Evolutionary conservation across 2,888 invertebrate genomes (phyloP).

Genomic region (Cosmia trapezina): DNA sequence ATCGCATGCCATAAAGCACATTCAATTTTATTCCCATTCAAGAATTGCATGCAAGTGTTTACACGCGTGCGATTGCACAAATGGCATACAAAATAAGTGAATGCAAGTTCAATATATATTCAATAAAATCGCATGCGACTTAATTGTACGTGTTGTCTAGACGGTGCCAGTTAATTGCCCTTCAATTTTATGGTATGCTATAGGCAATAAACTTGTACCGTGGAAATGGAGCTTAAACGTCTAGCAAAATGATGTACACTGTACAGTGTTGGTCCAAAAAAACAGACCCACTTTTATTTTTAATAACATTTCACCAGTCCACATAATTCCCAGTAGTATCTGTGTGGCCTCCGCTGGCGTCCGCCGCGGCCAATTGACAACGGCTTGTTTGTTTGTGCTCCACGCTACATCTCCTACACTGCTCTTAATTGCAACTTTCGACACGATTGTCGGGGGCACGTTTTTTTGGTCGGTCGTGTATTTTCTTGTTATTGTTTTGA

Average conservation of each 20-base stretch:
- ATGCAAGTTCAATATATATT: too few species aligned
- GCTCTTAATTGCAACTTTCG: conserved; percentile 82
- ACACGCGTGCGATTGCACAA: too few species aligned
- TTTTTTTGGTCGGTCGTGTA: conserved; percentile 36
- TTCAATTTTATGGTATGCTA: too few species aligned
- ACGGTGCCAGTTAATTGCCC: too few species aligned
- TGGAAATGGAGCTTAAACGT: too few species aligned
- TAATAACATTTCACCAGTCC: conserved; percentile 46
- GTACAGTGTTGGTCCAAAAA: conserved; percentile 21
- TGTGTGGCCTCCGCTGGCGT: conserved; percentile 79
- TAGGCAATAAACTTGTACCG: too few species aligned
- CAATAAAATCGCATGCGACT: too few species aligned
- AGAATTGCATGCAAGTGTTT: too few species aligned
- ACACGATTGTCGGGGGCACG: conserved; percentile 64
- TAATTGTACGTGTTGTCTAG: too few species aligned
- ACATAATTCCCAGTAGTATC: conserved; percentile 75
- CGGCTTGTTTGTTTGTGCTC: conserved; percentile 74
- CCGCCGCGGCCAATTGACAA: conserved; percentile 81
- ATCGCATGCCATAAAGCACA: too few species aligned
- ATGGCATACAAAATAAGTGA: too few species aligned
- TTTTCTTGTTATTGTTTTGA: conserved; percentile 33
- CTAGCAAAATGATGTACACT: conserved; percentile 20
- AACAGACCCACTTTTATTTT: conserved; percentile 35
- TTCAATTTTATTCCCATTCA: too few species aligned
- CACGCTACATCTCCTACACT: conserved; percentile 75